Evolutionary conservation across 2,113 vertebrate species (phyloP).

Genomic region (Thymallus thymallus): DNA sequence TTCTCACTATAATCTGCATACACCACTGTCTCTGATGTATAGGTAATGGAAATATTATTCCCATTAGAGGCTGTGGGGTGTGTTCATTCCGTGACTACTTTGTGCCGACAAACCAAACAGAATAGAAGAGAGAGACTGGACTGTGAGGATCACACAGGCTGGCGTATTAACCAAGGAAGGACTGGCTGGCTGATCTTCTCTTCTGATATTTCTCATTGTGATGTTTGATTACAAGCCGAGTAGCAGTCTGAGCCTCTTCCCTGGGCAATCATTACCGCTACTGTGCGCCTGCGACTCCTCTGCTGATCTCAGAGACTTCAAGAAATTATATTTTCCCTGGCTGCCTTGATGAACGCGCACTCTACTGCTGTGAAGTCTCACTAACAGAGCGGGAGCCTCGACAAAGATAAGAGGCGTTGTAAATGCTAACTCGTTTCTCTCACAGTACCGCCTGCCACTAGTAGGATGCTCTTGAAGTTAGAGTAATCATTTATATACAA

Average conservation of each 20-base stretch:
- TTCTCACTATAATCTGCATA: no score
- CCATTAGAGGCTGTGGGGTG: no score
- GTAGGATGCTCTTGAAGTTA: background rate
- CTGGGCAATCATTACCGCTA: background rate
- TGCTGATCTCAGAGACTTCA: background rate
- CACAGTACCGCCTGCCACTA: conserved; percentile 3
- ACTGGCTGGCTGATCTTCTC: background rate
- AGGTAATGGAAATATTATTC: no score
- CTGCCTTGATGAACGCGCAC: background rate
- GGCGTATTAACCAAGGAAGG: background rate
- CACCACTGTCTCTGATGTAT: no score
- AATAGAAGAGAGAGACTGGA: background rate
- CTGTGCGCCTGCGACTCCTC: background rate
- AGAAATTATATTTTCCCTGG: conserved; percentile 12
- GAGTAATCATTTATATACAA: no score
- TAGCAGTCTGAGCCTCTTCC: background rate
- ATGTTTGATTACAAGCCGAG: conserved; percentile 2
- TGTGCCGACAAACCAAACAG: background rate
- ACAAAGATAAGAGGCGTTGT: conserved; percentile 2
- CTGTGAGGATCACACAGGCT: background rate
- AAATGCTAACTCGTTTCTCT: conserved; percentile 29
- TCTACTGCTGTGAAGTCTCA: conserved; percentile 6
- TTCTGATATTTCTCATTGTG: background rate
- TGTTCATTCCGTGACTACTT: no score
- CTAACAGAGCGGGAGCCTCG: background rate